A percentile compares a stretch with the other conserved stretches of the same genome.
Conservation (phyloP, 1,140 invertebrate genomes). For the Bombyx mandarina region DNA sequence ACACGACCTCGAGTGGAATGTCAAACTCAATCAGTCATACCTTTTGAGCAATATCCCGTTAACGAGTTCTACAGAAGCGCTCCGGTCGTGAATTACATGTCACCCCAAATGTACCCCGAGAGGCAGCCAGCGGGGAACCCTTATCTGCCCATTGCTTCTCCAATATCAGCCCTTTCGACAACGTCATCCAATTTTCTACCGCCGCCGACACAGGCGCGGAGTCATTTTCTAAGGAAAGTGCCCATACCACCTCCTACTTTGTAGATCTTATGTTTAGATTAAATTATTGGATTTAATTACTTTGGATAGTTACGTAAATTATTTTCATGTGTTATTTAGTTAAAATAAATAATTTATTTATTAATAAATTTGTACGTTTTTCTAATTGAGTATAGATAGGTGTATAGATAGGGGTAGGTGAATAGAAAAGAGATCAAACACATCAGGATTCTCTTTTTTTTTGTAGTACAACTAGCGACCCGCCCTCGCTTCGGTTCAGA, state of each 20-base stretch:
- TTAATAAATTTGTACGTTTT: no score
- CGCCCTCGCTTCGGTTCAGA: no score
- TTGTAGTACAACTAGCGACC: no score
- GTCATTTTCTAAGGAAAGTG: slow-evolving; percentile 32
- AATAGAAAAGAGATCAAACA: no score
- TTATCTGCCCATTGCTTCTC: slow-evolving; percentile 36
- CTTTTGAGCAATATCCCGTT: not conserved
- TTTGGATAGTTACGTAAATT: no score
- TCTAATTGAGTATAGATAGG: no score
- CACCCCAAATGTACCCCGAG: not conserved
- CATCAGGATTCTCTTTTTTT: no score
- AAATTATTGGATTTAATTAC: not conserved
- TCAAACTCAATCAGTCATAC: no score
- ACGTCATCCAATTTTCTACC: slow-evolving; percentile 27
- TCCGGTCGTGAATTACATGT: not conserved
- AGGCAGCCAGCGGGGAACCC: slow-evolving; percentile 14
- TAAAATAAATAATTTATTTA: no score
- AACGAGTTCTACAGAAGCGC: not conserved
- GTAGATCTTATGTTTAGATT: slow-evolving; percentile 1
- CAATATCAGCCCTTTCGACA: slow-evolving; percentile 28
- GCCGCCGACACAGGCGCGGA: slow-evolving; percentile 18
- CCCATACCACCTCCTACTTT: slow-evolving; percentile 39
- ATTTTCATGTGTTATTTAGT: no score
- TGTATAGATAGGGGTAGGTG: no score
- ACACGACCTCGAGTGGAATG: not conserved